phyloP scores from a whole-genome alignment of 2,113 vertebrate genomes.

The Colinus virginianus region DNA sequence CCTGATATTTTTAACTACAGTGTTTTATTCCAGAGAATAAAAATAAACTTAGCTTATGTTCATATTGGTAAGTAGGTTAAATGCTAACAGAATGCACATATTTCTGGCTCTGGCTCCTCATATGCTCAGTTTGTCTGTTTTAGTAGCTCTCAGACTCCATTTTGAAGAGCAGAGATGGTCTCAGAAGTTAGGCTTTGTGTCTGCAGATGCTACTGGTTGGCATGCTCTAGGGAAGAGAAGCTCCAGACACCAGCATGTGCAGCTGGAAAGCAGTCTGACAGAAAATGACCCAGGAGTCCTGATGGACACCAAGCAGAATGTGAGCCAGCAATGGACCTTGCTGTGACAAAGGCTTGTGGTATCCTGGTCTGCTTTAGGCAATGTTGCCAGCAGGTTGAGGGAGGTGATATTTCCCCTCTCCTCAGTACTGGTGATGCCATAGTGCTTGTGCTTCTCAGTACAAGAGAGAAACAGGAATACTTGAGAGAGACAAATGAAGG shows the following conservation, averaged over 20 bases:
- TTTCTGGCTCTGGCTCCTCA: not conserved
- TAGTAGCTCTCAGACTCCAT: not conserved
- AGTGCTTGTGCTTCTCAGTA: not conserved
- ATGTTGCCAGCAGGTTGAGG: not conserved
- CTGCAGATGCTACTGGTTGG: not conserved
- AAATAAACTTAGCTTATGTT: not conserved
- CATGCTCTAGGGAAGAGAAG: not conserved
- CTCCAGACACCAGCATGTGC: not conserved
- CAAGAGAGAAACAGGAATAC: not conserved
- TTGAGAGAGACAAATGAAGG: not conserved
- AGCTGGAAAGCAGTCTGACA: not conserved
- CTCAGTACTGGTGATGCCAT: not conserved
- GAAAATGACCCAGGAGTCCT: not conserved
- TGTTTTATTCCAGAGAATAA: conserved; percentile 5
- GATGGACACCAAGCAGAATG: not conserved
- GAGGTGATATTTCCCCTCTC: not conserved
- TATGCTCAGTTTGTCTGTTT: not conserved
- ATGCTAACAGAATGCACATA: not conserved
- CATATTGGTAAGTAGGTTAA: not conserved
- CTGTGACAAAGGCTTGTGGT: not conserved
- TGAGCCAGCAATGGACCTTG: not conserved
- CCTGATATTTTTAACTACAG: conserved; percentile 38
- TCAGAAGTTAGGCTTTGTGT: not conserved
- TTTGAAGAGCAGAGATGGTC: not conserved
- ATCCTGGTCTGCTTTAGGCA: not conserved